Base-by-base conservation (phyloP, 1,140 invertebrate species). In the Papilio machaon region DNA sequence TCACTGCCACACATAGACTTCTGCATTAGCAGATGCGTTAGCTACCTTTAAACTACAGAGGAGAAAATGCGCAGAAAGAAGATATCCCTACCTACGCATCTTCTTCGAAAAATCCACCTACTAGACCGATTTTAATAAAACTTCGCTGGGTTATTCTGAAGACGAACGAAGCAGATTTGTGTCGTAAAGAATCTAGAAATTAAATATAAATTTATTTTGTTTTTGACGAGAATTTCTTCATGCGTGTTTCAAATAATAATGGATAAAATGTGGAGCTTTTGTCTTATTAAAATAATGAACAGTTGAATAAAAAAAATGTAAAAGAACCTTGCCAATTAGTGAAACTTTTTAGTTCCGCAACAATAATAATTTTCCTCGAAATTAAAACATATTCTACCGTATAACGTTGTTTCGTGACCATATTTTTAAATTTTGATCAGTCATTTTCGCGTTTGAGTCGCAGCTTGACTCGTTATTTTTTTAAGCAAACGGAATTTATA, bases 321-420 rank as follows among this genome's bases (percentile, higher is more conserved):
- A 52, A 76, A 43, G 58, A 74, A 76, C 47, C 74, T 54, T 76
- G 74, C 46, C 74, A 76, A 76, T 49, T 76, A 49, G 74, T 23
- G 9, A 52, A 54, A 54, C 19, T 52, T 35, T 52, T 19, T 10
- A 54, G 74, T 76, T 76, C 47, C 47, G 74, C 47, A 30, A 74
- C n/a, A 19, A 52, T n/a, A 76, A 35, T 76, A n/a, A 74, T 8
- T 47, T 76, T 76, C 23, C 47, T 76, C 13, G 38, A 43, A 47
- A 19, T n/a, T 46, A 49, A 23, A 49, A 74, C 46, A 73, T 38
- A 15, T 74, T 46, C 2, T 23, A 49, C 38, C 73, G 19, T 11
- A 47, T 49, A 46, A 43, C n/a, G 15, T 11, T 47, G 11, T 11
- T 30, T 46, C 1, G 52, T 17, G 52, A 54, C 1, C 15, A 17